Base-by-base conservation (phyloP, 1,140 invertebrate genomes). In the Rhyzopertha dominica region DNA sequence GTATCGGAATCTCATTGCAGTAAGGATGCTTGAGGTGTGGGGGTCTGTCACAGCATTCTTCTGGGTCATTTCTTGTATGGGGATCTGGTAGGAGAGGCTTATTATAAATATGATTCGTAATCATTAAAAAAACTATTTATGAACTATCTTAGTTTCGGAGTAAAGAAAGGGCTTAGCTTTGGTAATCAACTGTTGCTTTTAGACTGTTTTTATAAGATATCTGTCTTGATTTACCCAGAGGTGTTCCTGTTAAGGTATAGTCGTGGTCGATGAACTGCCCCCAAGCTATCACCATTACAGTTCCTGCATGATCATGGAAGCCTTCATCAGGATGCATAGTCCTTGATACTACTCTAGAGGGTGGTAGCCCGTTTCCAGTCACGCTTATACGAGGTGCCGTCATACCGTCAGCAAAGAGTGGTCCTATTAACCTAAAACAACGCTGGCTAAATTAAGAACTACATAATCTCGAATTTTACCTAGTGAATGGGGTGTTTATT, bases 251-350 rank as follows among this genome's bases (percentile, higher is more conserved):
- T 7, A 94, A 74, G 1, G 90, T 94, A 54, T 91, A 86, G 64
- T 95, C 91, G 70, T 95, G 91, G 66, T 94, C 91, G 79, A 94
- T 89, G 67, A 94, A 92, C 70, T 95, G 91, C 55, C 90, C 90
- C 89, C 89, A 93, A 37, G 89, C 88, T 45, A 94, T 90, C 28
- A 93, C 79, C 83, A 94, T 90, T 47, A 92, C 87, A 9, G 90
- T 93, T 30, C 90, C 87, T n/a, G 89, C 89, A 63, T 94, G 90
- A 67, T 94, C 90, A 59, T 94, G 90, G 72, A 81, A 90, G 18
- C 88, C 89, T 49, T 92, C 87, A 56, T 94, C 90, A 4, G 88
- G 85, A 67, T 95, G 90, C 75, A 94, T 87, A 3, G 87, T 89
- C 12, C 87, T 76, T 1, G 90, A 93, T 2, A 95, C 87, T 14